Base-by-base conservation (phyloP, 2,888 invertebrate species). In the Apamea sordens region DNA sequence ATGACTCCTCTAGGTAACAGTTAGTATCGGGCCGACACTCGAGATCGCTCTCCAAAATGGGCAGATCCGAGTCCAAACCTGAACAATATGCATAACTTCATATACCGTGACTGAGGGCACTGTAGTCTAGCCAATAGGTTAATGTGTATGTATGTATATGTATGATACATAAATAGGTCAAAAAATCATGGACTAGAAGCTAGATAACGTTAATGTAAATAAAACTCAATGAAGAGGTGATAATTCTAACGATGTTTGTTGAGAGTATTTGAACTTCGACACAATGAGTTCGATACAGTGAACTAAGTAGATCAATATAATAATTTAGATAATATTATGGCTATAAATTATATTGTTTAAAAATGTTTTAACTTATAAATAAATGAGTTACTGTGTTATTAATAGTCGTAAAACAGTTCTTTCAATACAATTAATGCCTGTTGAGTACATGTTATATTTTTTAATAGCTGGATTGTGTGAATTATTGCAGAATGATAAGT, bases 1-100 rank as follows among this genome's bases (percentile, higher is more conserved):
- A 94, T 92, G 97, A 95, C 94, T 97, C 94, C 94, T 97, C 96
- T 94, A 97, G 93, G 96, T 96, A 95, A 97, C 97, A 95, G 96
- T 97, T 94, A 97, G 96, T 91, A 96, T 96, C 92, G 94, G 94
- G 94, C 94, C 94, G 92, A 94, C 95, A 92, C 95, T 97, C 94
- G 94, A 96, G 90, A 95, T 97, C 97, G 92, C 94, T 93, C 94
- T 96, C 96, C 95, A 94, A 89, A 92, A 96, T 95, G 86, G 95
- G 95, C 91, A 95, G 93, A 90, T 96, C 95, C 88, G 93, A 94
- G 92, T 96, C 96, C 95, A 96, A 95, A 96, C 96, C 96, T 96
- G 92, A 93, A 95, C 93, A 96, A 95, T 92, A 93, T 93, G 91
- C 79, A 84, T 65, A 87, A 84, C 72, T 87, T 87, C 85, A 93